These are phyloP conservation scores for Galago senegalensis DNA, from an alignment of 2,797 vertebrate species.

Conservation along the genomic window DNA sequence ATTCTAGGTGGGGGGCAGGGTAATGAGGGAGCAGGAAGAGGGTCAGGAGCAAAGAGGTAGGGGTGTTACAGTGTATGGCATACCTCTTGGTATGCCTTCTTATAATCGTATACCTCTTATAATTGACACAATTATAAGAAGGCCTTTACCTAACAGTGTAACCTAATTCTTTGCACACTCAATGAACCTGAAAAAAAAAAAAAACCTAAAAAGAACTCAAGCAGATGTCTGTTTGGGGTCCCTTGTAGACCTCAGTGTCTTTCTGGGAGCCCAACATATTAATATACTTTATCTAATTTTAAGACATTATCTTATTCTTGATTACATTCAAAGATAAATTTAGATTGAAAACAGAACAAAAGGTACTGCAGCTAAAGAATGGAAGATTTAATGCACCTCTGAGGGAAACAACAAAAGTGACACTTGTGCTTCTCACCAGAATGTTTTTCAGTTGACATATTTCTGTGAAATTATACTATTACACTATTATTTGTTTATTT, in stretches of 20 bases:
- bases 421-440: not conserved
- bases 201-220: not conserved
- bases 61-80: too few species aligned
- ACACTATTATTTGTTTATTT: not conserved
- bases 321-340: not conserved
- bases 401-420: not conserved
- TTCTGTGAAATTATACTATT: not conserved
- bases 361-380: not conserved
- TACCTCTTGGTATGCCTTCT: too few species aligned
- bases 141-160: too few species aligned
- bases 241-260: not conserved
- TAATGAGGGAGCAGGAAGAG: too few species aligned
- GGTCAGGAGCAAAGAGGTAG: too few species aligned
- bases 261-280: not conserved
- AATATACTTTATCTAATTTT: not conserved
- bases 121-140: too few species aligned
- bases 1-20: too few species aligned
- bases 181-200: too few species aligned
- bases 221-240: not conserved
- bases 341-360: not conserved
- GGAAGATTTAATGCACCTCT: not conserved
- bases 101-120: too few species aligned
- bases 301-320: not conserved
- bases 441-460: not conserved
- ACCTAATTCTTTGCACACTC: too few species aligned